Evolutionary conservation across 2,797 vertebrate species (phyloP), one percentile per base, ranked within the genome.

Genomic region (Galago senegalensis): DNA sequence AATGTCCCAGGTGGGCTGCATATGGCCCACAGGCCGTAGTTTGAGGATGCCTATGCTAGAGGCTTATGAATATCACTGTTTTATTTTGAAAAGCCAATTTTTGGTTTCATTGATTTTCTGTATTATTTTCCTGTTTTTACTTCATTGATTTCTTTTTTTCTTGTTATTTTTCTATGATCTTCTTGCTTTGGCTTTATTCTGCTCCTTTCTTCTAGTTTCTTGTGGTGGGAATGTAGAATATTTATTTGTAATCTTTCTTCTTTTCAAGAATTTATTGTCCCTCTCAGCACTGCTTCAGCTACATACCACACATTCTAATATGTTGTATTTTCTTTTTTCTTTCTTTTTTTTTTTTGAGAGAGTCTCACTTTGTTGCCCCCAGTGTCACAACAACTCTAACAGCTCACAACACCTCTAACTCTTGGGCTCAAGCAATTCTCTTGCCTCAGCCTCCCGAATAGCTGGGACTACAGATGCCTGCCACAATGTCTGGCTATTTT

Each of bases 151-250:
- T 82, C 56, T 87, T 20, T n/a, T 93, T 67, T 65, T 72, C 60
- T 63, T 13, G 23, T 53, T 82, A 88, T 49, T 89, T 82, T 82
- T 60, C 65, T 17, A 61, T 16, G 53, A 20, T n/a, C 8, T 21
- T 77, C 27, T 83, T 25, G 56, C 53, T 88, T 63, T 95, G 40
- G 70, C 83, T 88, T 88, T 70, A 70, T 77, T 84, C 79, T 70
- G 9, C 56, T 65, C 34, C 43, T 53, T 29, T 82, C 67, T 95
- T 70, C 70, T 79, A 46, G 53, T 79, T 29, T 89, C 29, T 37
- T 79, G 10, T 56, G 86, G 21, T 8, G 40, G 63, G 63, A 84
- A 79, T 23, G 21, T 61, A 63, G 43, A 72, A 56, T 84, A 34
- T 77, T 92, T 29, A 53, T 27, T 40, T 60, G 27, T 77, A 53